phyloP scores from a whole-genome alignment of 2,113 vertebrate genomes.

The Psephotus haematonotus region DNA sequence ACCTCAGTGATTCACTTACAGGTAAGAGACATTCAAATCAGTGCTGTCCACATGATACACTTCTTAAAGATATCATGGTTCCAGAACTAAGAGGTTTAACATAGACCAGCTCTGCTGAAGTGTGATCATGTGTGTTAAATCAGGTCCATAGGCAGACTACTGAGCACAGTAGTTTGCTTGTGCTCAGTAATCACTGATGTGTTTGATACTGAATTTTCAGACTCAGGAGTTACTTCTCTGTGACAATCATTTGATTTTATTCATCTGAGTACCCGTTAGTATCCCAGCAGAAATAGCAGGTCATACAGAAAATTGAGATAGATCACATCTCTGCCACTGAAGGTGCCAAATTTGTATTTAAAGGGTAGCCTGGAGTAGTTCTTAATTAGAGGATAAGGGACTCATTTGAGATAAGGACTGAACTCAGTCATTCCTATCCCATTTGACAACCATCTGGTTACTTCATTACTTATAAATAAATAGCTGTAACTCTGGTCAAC shows the following conservation, averaged over 20 bases:
- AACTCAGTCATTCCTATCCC: neutral
- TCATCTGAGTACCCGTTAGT: neutral
- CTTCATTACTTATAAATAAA: neutral
- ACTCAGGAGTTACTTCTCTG: neutral
- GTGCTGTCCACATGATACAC: neutral
- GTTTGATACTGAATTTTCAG: neutral
- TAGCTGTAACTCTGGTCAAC: neutral
- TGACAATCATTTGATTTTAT: neutral
- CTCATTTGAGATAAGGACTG: neutral
- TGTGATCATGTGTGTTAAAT: neutral
- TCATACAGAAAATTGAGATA: neutral
- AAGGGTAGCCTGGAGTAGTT: neutral
- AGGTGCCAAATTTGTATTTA: neutral
- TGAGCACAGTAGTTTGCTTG: neutral
- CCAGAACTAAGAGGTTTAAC: neutral
- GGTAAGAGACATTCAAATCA: constrained; percentile 76
- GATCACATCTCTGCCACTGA: neutral
- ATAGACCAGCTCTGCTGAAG: neutral
- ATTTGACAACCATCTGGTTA: neutral
- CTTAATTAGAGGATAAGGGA: neutral
- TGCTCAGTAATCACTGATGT: neutral
- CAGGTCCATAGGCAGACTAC: neutral
- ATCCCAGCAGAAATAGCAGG: neutral
- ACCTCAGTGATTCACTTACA: constrained; percentile 93
- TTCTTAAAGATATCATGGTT: neutral